Conservation (phyloP, 2,113 vertebrate genomes). For the Noctilio leporinus region DNA sequence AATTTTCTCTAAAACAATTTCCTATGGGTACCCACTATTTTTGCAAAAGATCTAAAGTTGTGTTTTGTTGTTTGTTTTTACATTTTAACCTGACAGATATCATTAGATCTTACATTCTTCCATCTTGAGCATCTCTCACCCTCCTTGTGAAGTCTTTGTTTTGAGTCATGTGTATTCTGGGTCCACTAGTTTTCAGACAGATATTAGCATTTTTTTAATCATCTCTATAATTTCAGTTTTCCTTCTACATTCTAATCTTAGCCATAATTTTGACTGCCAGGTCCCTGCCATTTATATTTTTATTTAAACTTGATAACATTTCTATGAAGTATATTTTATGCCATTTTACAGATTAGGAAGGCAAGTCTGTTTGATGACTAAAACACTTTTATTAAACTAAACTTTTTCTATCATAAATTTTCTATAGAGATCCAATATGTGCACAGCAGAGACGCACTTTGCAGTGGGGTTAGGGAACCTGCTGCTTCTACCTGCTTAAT, state of each 20-base stretch:
- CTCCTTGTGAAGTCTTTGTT: background rate
- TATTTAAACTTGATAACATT: background rate
- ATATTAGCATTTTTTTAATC: background rate
- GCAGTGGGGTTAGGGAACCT: background rate
- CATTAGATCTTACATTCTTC: background rate
- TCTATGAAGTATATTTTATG: background rate
- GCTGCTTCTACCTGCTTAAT: background rate
- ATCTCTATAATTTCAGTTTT: background rate
- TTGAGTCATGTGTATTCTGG: background rate
- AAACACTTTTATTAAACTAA: background rate
- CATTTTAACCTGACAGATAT: background rate
- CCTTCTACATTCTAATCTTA: background rate
- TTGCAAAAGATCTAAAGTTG: background rate
- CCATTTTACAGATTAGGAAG: background rate
- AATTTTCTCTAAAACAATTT: background rate
- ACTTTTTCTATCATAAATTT: background rate
- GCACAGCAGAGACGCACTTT: background rate
- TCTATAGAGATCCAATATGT: background rate
- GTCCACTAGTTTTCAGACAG: background rate
- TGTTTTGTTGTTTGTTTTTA: background rate
- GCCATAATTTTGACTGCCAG: background rate
- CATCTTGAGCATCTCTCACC: background rate
- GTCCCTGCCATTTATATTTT: background rate
- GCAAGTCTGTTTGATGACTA: background rate
- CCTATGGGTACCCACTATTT: background rate